Evolutionary conservation across 1,140 invertebrate species (phyloP).

Genomic region (Scylla paramamosain): DNA sequence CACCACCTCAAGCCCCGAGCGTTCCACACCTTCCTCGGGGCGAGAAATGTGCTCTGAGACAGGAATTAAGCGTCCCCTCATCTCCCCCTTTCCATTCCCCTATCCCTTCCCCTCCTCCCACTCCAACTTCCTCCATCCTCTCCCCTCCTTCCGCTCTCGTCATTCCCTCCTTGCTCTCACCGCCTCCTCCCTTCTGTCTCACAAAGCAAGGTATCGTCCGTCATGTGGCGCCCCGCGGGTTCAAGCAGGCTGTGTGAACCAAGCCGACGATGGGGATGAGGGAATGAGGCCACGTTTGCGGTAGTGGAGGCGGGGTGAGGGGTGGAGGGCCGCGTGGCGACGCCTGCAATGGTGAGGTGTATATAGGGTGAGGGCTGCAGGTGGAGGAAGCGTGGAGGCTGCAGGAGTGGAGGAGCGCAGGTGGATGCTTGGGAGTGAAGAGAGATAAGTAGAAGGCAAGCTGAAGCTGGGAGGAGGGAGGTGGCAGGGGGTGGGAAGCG

Average conservation of each 20-base stretch:
- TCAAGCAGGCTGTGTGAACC: too few relatives aligned
- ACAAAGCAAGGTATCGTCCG: background rate
- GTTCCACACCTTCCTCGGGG: background rate
- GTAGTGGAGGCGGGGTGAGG: background rate
- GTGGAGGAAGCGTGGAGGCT: background rate
- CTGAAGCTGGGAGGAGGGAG: background rate
- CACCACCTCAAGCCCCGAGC: too few relatives aligned
- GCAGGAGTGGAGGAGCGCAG: background rate
- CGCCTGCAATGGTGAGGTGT: too few relatives aligned
- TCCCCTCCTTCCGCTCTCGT: background rate
- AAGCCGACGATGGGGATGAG: background rate
- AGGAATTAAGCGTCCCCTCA: constrained; percentile 54
- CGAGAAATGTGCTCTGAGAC: constrained; percentile 62
- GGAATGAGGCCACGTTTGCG: too few relatives aligned
- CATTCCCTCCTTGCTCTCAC: constrained; percentile 67
- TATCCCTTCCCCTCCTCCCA: background rate
- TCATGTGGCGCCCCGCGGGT: too few relatives aligned
- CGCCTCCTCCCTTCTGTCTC: background rate
- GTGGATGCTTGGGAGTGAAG: background rate
- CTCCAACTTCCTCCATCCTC: background rate
- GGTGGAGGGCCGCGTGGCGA: background rate
- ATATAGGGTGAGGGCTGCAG: background rate
- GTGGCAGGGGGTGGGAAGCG: background rate
- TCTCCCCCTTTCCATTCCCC: background rate
- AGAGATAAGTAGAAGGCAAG: background rate